These are phyloP conservation scores for mouse (Mus musculus) DNA, from an alignment of 2,113 vertebrate genomes.

Conservation along the genomic window GRCm39 chr14:76674501-76675000, in stretches of 20 bases:
- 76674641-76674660: background rate
- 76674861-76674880: constrained; percentile 48
- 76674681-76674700: background rate
- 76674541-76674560: background rate
- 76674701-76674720: constrained; percentile 43
- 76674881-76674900: constrained; percentile 30
- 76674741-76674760: background rate
- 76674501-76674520: constrained; percentile 41
- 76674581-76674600: background rate
- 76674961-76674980: constrained; percentile 53
- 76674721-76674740: background rate
- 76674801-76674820: constrained; percentile 29
- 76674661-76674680: constrained; percentile 40
- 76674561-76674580: background rate
- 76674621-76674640: background rate
- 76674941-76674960: constrained; percentile 50
- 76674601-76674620: background rate
- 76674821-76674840: background rate
- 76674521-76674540: background rate
- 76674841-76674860: background rate
- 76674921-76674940: constrained; percentile 16
- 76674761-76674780: constrained; percentile 32
- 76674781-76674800: background rate
- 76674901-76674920: constrained; percentile 24
- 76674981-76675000: constrained; percentile 62